Conservation (phyloP, 1,140 invertebrate species). For the Danaus plexippus region DNA sequence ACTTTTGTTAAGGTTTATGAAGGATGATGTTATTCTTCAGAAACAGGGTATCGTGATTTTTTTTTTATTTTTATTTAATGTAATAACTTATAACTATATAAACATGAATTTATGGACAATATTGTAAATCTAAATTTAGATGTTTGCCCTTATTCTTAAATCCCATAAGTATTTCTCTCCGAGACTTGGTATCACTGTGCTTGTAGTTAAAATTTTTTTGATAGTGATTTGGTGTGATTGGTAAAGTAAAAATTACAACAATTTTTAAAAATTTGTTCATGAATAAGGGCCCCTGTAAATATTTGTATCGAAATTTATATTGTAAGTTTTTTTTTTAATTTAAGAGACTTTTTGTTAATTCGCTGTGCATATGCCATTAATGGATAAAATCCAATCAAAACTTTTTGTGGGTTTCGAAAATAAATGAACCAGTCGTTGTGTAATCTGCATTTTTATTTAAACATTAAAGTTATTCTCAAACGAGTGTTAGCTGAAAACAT, state of each 20-base stretch:
- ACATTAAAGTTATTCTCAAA: background rate
- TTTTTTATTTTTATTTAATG: slow-evolving; percentile 24
- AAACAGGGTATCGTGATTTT: slow-evolving; percentile 45
- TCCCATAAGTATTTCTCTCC: background rate
- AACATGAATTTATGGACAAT: slow-evolving; percentile 50
- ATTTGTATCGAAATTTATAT: slow-evolving; percentile 45
- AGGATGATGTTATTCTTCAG: slow-evolving; percentile 15
- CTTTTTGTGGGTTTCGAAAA: slow-evolving; percentile 62
- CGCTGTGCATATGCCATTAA: slow-evolving; percentile 64
- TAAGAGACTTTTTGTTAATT: slow-evolving; percentile 33
- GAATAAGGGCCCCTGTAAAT: slow-evolving; percentile 58
- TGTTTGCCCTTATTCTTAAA: slow-evolving; percentile 41
- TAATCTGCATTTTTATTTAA: slow-evolving; percentile 40
- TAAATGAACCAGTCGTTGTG: slow-evolving; percentile 63
- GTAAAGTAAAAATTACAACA: background rate
- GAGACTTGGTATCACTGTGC: background rate
- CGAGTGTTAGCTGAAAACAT: too few relatives aligned
- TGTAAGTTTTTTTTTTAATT: slow-evolving; percentile 34
- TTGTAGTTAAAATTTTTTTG: background rate
- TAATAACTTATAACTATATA: slow-evolving; percentile 21
- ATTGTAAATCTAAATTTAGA: slow-evolving; percentile 36
- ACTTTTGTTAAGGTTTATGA: slow-evolving; percentile 5
- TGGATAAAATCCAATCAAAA: slow-evolving; percentile 66
- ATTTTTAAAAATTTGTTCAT: slow-evolving; percentile 22
- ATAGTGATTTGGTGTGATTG: background rate